Base-by-base conservation (phyloP, 2,113 vertebrate genomes). In the Corythornis vintsioides region DNA sequence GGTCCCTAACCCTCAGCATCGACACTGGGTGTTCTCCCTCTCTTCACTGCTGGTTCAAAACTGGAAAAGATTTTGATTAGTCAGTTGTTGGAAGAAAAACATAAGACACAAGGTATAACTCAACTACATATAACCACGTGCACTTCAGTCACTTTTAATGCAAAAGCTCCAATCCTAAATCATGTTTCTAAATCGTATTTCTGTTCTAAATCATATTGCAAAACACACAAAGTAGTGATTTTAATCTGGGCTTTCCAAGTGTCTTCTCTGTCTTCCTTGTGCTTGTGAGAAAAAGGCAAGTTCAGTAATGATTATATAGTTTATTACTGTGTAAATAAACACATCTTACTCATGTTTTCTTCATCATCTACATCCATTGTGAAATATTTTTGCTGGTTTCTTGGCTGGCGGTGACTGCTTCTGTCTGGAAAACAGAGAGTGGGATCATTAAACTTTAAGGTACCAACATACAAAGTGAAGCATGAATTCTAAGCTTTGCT, bases 281-380 rank as follows among this genome's bases (percentile, higher is more conserved):
- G 18, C 56, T 47, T 3, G 4, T 16, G 38, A 80, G 42, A 47
- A 87, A 82, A 90, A 55, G 48, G 6, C 16, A 26, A 20, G 55
- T 71, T 55, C 10, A 78, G 73, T 80, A 95, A 84, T 1, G 0
- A 45, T 25, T 24, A 74, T 18, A 48, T 56, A 48, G 31, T 74
- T 80, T 11, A 92, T 50, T 17, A 78, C 43, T 69, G 86, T 25
- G 74, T 24, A 94, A 95, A 93, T 78, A 96, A 89, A 73, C 81
- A 96, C 67, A 60, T 98, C 99, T 99, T 98, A 99, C 99, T 99
- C 99, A 99, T 99, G 93, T 98, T 99, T 97, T 99, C 99, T 96
- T 99, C 99, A 92, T 99, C 99, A 17, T 99, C 99, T 93, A 98
- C 90, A 88, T 99, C 99, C 99, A 99, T 99, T 94, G 97, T 94